Base-by-base conservation (phyloP, 1,140 invertebrate species). In the Anoplolepis gracilipes region DNA sequence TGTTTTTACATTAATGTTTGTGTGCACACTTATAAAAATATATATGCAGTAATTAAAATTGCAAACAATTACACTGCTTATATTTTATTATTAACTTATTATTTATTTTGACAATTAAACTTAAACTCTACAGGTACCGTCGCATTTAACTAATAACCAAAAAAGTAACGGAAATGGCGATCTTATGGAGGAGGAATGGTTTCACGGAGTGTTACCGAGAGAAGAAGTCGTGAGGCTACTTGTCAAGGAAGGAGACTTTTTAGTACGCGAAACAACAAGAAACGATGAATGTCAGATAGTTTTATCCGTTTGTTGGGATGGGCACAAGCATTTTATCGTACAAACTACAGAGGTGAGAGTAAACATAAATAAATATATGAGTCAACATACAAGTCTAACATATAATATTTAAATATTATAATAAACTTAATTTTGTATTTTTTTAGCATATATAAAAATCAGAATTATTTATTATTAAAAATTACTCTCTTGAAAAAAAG, bases 241-340 rank as follows among this genome's bases (percentile, higher is more conserved):
- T 28, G 96, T 97, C 16, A 97, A 97, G 65, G 98, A 99, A 91
- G 99, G 99, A 1, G 98, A 99, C 93, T 99, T 98, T 94, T 95
- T 99, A 67, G 98, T 99, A 39, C 96, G 99, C 30, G 98, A 99
- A 95, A 99, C 98, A 57, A 98, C 97, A n/a, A 96, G 97, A 94
- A 99, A 98, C 93, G 97, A 98, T 93, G 97, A 99, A 93, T 96
- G 98, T 92, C 97, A 99, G 96, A 98, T 98, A 85, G 99, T 99
- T 65, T 93, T 99, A 30, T 99, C 98, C 13, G 98, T 99, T 0
- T 98, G 97, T 93, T 99, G 99, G 99, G 97, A 98, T 79, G 98
- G 98, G 8, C 98, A 99, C 91, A 99, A 99, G 94, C 99, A 99
- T 95, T 99, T 99, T 93, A 99, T 99, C 88, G 98, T 99, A 73